Conservation (phyloP, 2,113 vertebrate genomes). For the Zapornia atra region DNA sequence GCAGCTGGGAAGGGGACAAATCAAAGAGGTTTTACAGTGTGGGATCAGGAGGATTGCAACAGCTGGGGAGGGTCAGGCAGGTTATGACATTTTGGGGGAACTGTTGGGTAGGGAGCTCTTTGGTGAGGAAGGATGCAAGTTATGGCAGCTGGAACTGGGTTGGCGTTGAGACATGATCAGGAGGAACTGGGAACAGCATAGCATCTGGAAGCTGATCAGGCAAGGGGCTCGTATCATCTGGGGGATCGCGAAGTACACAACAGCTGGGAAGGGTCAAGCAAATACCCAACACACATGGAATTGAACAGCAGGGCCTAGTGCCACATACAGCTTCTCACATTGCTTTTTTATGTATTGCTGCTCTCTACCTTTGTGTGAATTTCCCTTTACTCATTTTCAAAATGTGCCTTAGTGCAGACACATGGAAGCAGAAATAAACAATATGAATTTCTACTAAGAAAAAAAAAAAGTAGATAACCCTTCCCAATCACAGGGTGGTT, state of each 20-base stretch:
- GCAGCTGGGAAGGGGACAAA: conserved; percentile 57
- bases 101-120: conserved; percentile 39
- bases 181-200: conserved; percentile 44
- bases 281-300: conserved; percentile 63
- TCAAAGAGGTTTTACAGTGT: conserved; percentile 62
- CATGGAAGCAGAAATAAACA: not conserved
- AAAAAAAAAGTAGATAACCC: not conserved
- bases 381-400: not conserved
- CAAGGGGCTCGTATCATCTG: conserved; percentile 46
- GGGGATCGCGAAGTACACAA: conserved; percentile 58
- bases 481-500: not conserved
- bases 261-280: conserved; percentile 68
- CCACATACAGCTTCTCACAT: not conserved
- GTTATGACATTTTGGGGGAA: conserved; percentile 52
- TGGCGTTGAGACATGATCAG: conserved; percentile 25
- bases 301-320: conserved; percentile 46
- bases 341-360: not conserved
- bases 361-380: conserved; percentile 2
- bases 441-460: not conserved
- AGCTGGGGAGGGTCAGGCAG: conserved; percentile 57
- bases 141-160: conserved; percentile 60
- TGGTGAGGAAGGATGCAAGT: not conserved
- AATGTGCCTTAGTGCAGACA: not conserved
- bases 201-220: conserved; percentile 70
- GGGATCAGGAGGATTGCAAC: conserved; percentile 58